These are phyloP conservation scores for Yponomeuta plumbellus DNA, from an alignment of 2,888 invertebrate genomes.

Conservation along the genomic window DNA sequence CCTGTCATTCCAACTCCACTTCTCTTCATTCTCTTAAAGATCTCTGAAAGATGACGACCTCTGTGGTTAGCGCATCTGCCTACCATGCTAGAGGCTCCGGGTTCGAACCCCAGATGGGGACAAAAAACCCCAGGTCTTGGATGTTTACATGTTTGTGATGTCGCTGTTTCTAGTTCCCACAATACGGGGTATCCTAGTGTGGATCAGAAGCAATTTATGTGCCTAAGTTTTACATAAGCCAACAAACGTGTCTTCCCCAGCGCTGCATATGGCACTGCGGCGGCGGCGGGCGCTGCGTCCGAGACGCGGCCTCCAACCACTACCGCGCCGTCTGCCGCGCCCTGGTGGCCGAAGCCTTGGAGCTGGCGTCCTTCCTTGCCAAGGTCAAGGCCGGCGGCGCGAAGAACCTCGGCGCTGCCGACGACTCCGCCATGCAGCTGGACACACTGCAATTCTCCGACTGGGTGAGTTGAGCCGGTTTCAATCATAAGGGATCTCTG, in stretches of 20 bases:
- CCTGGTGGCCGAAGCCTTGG: slow-evolving; percentile 92
- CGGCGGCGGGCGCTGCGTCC: slow-evolving; percentile 57
- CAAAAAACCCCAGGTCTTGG: too few species aligned
- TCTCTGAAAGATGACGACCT: too few species aligned
- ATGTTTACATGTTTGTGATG: too few species aligned
- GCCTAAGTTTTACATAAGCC: neutral
- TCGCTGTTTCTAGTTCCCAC: too few species aligned
- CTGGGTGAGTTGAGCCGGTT: slow-evolving; percentile 82
- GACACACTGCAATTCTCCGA: slow-evolving; percentile 91
- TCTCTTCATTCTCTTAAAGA: too few species aligned
- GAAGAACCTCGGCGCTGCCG: slow-evolving; percentile 78
- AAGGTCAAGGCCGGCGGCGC: slow-evolving; percentile 84
- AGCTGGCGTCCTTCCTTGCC: slow-evolving; percentile 92
- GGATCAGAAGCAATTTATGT: too few species aligned
- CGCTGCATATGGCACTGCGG: slow-evolving; percentile 70
- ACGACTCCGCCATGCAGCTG: slow-evolving; percentile 82
- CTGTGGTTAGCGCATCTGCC: too few species aligned
- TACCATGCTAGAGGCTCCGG: too few species aligned
- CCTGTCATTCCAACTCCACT: too few species aligned
- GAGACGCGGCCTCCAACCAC: slow-evolving; percentile 83
- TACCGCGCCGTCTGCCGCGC: slow-evolving; percentile 96
- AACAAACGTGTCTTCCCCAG: slow-evolving; percentile 31
- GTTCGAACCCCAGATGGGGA: too few species aligned
- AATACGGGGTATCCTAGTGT: too few species aligned
- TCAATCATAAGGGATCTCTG: neutral